phyloP scores from a whole-genome alignment of 2,888 invertebrate genomes.

The Spodoptera exigua region DNA sequence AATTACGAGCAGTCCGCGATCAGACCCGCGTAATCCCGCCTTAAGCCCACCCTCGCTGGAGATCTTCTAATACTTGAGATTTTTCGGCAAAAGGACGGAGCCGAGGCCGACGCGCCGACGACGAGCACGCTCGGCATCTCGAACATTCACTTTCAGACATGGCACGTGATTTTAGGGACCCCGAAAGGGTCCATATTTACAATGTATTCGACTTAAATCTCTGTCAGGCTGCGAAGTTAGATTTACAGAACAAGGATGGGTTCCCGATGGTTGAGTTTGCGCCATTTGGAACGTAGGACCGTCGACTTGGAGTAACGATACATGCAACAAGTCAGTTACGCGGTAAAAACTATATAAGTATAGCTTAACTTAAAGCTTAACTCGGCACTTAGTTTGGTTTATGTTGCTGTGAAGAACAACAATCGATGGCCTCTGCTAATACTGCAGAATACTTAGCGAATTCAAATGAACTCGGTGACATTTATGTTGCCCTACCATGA shows the following conservation, averaged over 20 bases:
- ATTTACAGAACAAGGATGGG: slow-evolving; percentile 42
- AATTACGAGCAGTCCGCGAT: slow-evolving; percentile 38
- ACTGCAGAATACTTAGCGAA: no score
- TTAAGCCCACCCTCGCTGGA: slow-evolving; percentile 37
- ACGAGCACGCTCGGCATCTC: slow-evolving; percentile 44
- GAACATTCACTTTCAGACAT: slow-evolving; percentile 45
- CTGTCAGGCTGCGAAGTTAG: slow-evolving; percentile 49
- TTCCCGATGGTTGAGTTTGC: slow-evolving; percentile 10
- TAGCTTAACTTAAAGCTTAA: no score
- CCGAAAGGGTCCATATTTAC: slow-evolving; percentile 43
- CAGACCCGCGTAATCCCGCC: slow-evolving; percentile 43
- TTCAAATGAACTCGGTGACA: no score
- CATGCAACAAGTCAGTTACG: no score
- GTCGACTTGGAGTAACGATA: no score
- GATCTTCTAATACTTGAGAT: slow-evolving; percentile 55
- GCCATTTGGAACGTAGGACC: slow-evolving; percentile 12
- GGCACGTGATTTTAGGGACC: slow-evolving; percentile 45
- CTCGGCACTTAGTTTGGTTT: no score
- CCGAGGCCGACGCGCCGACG: slow-evolving; percentile 20
- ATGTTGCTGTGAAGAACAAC: no score
- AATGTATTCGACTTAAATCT: slow-evolving; percentile 57
- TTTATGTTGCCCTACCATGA: neutral
- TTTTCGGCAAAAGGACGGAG: slow-evolving; percentile 50
- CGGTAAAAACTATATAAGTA: no score
- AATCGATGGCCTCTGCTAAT: no score